Percentiles rank a stretch among this genome's conserved stretches.
phyloP scores from a whole-genome alignment of 1,140 invertebrate genomes.

The Eriocheir sinensis region DNA sequence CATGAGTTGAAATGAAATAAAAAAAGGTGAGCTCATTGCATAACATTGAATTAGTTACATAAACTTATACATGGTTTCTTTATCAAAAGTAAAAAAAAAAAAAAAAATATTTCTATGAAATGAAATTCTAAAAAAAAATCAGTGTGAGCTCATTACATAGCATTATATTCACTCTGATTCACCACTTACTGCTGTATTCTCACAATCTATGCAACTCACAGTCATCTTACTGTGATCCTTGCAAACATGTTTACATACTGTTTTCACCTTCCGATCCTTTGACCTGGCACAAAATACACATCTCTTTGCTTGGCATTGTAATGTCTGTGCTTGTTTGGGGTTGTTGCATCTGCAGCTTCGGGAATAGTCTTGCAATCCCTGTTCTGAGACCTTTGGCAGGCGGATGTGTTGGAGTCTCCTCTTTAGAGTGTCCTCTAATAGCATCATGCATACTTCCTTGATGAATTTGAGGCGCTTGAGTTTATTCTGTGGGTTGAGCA shows the following conservation, averaged over 20 bases:
- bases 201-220: constrained; percentile 34
- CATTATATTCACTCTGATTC: constrained; percentile 42
- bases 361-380: constrained; percentile 39
- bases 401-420: constrained; percentile 51
- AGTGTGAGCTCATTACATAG: no score
- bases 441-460: constrained; percentile 36
- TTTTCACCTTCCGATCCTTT: constrained; percentile 53
- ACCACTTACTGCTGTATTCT: constrained; percentile 17
- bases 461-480: constrained; percentile 59
- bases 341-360: constrained; percentile 12
- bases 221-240: constrained; percentile 35
- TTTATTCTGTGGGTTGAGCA: constrained; percentile 55
- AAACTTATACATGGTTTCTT: no score
- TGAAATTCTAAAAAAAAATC: background rate
- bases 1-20: no score
- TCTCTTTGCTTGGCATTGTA: constrained; percentile 51
- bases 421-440: constrained; percentile 58
- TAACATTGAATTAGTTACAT: no score
- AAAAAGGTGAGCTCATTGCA: no score
- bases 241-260: constrained; percentile 54
- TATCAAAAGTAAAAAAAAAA: constrained; percentile 21
- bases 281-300: constrained; percentile 64
- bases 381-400: constrained; percentile 45
- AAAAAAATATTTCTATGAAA: background rate
- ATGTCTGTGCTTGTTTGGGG: constrained; percentile 39